These are phyloP conservation scores for Linurgus olivaceus DNA, from an alignment of 2,797 vertebrate species.

Conservation along the genomic window DNA sequence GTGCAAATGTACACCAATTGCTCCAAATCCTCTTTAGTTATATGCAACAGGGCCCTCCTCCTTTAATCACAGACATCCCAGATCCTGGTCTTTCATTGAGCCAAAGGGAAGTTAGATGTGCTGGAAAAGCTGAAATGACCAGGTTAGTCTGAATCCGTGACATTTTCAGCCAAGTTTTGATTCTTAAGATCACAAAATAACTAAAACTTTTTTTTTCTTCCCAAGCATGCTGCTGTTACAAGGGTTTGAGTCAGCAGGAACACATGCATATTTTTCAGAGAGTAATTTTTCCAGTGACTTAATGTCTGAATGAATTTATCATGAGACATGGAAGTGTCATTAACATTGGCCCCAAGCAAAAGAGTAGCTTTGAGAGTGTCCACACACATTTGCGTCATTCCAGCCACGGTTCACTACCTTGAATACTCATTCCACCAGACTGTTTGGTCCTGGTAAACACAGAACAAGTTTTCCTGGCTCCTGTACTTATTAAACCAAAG, in stretches of 20 bases:
- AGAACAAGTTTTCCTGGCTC: background rate
- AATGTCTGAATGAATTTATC: background rate
- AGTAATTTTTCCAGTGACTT: conserved; percentile 37
- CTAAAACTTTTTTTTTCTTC: background rate
- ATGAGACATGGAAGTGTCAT: background rate
- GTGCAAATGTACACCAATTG: background rate
- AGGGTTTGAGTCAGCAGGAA: background rate
- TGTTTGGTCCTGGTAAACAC: conserved; percentile 57
- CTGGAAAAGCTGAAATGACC: background rate
- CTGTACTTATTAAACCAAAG: background rate
- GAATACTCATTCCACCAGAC: conserved; percentile 1
- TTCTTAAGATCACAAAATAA: conserved; percentile 3
- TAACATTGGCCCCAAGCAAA: background rate
- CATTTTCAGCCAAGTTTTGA: background rate
- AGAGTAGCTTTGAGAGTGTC: conserved; percentile 8
- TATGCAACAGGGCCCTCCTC: background rate
- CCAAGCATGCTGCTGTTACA: background rate
- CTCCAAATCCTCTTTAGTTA: background rate
- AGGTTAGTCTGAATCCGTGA: background rate
- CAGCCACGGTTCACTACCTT: background rate
- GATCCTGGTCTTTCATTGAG: background rate
- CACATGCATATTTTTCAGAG: background rate
- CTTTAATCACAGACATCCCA: background rate
- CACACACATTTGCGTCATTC: background rate
- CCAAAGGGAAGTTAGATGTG: background rate